These are phyloP conservation scores for Macrosoma leucophasiata DNA, from an alignment of 2,888 invertebrate species.

Conservation along the genomic window DNA sequence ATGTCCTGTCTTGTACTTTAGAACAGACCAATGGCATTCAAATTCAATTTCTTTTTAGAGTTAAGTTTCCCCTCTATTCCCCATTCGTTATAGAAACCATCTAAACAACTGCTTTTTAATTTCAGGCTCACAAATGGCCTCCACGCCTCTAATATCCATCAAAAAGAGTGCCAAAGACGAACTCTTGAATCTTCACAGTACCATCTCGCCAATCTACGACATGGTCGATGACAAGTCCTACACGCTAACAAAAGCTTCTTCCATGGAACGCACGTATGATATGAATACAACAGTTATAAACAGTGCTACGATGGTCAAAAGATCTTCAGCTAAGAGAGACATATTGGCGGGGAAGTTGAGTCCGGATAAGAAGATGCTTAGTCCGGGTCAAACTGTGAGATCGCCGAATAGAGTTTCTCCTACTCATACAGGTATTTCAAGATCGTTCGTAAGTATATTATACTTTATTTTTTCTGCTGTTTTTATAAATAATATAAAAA, in stretches of 20 bases:
- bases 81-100: no score
- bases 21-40: no score
- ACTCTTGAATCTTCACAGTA: constrained; percentile 49
- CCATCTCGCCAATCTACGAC: constrained; percentile 66
- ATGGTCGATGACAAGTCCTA: constrained; percentile 52
- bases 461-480: constrained; percentile 7
- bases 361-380: constrained; percentile 45
- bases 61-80: no score
- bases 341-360: constrained; percentile 43
- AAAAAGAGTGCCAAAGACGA: constrained; percentile 42
- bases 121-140: constrained; percentile 52
- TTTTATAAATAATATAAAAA: constrained; percentile 12
- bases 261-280: constrained; percentile 42
- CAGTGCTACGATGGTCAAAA: constrained; percentile 52
- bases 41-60: no score
- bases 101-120: constrained; percentile 1
- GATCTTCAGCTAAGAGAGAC: constrained; percentile 46
- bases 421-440: constrained; percentile 1
- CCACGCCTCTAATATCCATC: constrained; percentile 52
- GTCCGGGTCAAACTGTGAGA: constrained; percentile 29
- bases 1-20: no score
- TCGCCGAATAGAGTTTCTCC: constrained; percentile 34
- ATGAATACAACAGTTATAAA: constrained; percentile 51
- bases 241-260: constrained; percentile 37
- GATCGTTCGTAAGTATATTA: constrained; percentile 6